A percentile compares a stretch with the other conserved stretches of the same genome.
These are phyloP conservation scores for Gortyna flavago DNA, from an alignment of 2,888 invertebrate genomes.

Conservation along the genomic window DNA sequence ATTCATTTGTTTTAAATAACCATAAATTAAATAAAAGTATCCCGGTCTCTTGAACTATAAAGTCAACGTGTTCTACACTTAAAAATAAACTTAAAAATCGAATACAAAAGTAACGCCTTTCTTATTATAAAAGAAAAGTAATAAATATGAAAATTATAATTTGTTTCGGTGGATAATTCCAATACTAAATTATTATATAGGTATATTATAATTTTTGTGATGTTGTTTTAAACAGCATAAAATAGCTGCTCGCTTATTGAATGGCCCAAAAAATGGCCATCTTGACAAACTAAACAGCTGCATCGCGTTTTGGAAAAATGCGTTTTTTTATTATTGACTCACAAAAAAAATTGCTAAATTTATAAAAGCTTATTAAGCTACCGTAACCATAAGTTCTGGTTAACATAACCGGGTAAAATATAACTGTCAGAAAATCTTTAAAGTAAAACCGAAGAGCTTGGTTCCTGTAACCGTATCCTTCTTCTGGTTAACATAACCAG, in stretches of 20 bases:
- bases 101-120: conserved; percentile 43
- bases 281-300: not conserved
- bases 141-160: conserved; percentile 54
- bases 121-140: conserved; percentile 32
- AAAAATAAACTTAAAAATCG: conserved; percentile 34
- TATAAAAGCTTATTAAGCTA: too few relatives aligned
- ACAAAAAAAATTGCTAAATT: not conserved
- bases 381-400: not conserved
- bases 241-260: not conserved
- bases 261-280: not conserved
- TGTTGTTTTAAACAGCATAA: conserved; percentile 9
- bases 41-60: conserved; percentile 18
- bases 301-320: not conserved
- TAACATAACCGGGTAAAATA: not conserved
- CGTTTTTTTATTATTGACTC: not conserved
- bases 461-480: conserved; percentile 19
- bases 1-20: not conserved
- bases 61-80: conserved; percentile 27
- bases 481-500: conserved; percentile 50
- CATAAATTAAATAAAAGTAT: not conserved
- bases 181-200: conserved; percentile 43
- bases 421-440: not conserved
- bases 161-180: conserved; percentile 60
- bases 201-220: conserved; percentile 36
- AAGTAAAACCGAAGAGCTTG: not conserved